Conservation (phyloP, 2,888 invertebrate species). For the Idaea biselata region DNA sequence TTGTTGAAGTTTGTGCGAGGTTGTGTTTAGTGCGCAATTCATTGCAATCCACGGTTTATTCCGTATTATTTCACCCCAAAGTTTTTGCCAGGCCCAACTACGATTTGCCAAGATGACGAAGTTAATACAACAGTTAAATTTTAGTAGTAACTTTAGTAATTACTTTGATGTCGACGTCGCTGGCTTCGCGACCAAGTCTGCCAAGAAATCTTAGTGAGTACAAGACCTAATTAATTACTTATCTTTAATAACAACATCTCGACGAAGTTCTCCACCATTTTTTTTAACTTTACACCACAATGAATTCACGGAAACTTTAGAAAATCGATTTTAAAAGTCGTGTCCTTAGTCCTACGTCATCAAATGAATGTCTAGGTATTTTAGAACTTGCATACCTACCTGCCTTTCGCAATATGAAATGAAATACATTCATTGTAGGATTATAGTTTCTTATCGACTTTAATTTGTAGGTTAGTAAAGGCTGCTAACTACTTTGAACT, state of each 20-base stretch:
- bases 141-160: slow-evolving; percentile 80
- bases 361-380: slow-evolving; percentile 13
- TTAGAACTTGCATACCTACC: background rate
- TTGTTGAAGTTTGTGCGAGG: slow-evolving; percentile 38
- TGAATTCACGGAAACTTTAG: background rate
- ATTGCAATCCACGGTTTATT: slow-evolving; percentile 50
- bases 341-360: slow-evolving; percentile 5
- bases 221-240: slow-evolving; percentile 18
- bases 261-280: background rate
- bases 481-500: background rate
- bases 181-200: slow-evolving; percentile 50
- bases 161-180: slow-evolving; percentile 60
- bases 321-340: background rate
- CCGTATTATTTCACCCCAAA: slow-evolving; percentile 63
- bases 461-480: background rate
- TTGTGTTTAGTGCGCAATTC: slow-evolving; percentile 51
- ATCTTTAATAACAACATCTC: background rate
- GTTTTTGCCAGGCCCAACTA: slow-evolving; percentile 72
- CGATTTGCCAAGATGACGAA: slow-evolving; percentile 76
- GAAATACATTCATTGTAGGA: background rate
- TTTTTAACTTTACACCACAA: background rate
- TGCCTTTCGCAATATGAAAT: background rate
- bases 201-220: slow-evolving; percentile 62
- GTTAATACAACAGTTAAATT: slow-evolving; percentile 77
- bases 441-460: background rate